A percentile compares a stretch with the other conserved stretches of the same genome.
These are phyloP conservation scores for Malurus melanocephalus DNA, from an alignment of 2,113 vertebrate genomes.

Conservation along the genomic window DNA sequence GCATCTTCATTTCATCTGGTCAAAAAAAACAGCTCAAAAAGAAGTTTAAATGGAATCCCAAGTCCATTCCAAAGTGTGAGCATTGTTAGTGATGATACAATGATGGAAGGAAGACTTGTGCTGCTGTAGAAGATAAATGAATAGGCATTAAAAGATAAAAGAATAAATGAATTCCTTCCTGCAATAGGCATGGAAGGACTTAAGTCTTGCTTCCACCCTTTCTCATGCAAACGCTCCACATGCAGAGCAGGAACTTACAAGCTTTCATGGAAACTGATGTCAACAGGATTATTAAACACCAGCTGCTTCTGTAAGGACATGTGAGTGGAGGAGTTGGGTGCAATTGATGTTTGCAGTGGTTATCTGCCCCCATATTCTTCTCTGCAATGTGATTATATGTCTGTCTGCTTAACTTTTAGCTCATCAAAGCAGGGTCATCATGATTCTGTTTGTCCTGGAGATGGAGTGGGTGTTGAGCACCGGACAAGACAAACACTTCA, in stretches of 20 bases:
- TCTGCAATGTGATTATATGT: background rate
- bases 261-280: background rate
- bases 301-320: background rate
- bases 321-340: background rate
- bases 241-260: background rate
- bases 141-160: too few species aligned
- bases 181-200: background rate
- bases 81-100: background rate
- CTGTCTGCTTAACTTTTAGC: conserved; percentile 73
- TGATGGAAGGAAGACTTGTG: background rate
- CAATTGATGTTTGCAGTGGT: background rate
- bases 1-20: background rate
- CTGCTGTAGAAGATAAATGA: background rate
- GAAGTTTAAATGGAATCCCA: background rate
- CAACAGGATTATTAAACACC: background rate
- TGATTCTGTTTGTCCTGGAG: conserved; percentile 94
- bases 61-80: background rate
- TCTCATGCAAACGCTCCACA: background rate
- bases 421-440: conserved; percentile 90
- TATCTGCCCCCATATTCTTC: background rate
- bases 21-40: background rate
- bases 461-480: conserved; percentile 97
- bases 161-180: background rate
- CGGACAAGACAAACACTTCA: conserved; percentile 91
- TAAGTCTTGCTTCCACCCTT: background rate